phyloP scores from a whole-genome alignment of 2,797 vertebrate genomes.

The Sebastes taczanowskii region DNA sequence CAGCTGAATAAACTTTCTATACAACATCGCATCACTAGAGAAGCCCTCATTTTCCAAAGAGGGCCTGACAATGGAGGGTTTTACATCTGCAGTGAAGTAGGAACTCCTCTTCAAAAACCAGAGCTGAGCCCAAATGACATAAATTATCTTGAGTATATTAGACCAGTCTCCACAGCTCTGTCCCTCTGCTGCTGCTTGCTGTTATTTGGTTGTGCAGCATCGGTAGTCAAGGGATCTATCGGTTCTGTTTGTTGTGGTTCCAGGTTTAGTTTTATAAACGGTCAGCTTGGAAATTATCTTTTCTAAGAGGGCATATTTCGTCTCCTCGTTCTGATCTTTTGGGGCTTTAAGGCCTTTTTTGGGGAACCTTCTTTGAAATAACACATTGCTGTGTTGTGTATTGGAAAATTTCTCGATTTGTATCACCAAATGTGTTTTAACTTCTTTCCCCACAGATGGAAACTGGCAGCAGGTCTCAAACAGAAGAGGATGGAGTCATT shows the following conservation, averaged over 20 bases:
- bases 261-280: conserved; percentile 17
- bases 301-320: not conserved
- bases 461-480: conserved; percentile 37
- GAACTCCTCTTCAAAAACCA: conserved; percentile 64
- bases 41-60: conserved; percentile 47
- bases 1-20: conserved; percentile 42
- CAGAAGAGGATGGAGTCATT: conserved; percentile 18
- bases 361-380: not conserved
- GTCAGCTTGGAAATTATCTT: not conserved
- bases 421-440: conserved; percentile 19
- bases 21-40: conserved; percentile 45
- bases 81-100: conserved; percentile 47
- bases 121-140: conserved; percentile 63
- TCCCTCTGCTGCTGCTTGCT: conserved; percentile 20
- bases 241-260: conserved; percentile 3
- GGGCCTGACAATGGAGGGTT: conserved; percentile 41
- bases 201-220: conserved; percentile 19
- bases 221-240: conserved; percentile 3
- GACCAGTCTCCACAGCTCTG: conserved; percentile 56
- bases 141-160: conserved; percentile 57
- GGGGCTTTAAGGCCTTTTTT: not conserved
- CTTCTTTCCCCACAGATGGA: conserved; percentile 41
- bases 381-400: conserved; percentile 9
- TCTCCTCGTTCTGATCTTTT: conserved; percentile 1
- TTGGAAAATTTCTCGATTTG: conserved; percentile 18